Percentiles rank a stretch among this genome's conserved stretches.
phyloP scores from a whole-genome alignment of 2,797 vertebrate genomes.

The Clarias pachynema region DNA sequence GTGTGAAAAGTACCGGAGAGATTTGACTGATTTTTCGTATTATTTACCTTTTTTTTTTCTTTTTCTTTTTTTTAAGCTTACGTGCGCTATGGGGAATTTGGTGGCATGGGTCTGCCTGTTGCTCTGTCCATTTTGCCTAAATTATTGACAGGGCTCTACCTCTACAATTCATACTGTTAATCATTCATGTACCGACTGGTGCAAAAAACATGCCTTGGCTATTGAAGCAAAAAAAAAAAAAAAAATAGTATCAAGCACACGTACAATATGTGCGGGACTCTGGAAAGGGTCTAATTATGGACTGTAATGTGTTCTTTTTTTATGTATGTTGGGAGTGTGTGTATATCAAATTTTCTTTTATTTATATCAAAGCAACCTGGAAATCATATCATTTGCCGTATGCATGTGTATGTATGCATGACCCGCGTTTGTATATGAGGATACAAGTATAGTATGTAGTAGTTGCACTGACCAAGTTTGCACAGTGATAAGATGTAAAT shows the following conservation, averaged over 20 bases:
- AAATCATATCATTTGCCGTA: conserved; percentile 61
- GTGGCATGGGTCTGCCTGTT: conserved; percentile 47
- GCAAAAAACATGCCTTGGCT: conserved; percentile 75
- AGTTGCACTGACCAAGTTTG: conserved; percentile 61
- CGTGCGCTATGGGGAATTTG: conserved; percentile 27
- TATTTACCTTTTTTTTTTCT: conserved; percentile 47
- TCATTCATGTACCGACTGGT: conserved; percentile 72
- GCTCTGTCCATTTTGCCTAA: conserved; percentile 64
- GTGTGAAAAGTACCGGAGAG: conserved; percentile 68
- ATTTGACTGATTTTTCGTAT: conserved; percentile 47
- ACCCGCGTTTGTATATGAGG: conserved; percentile 54
- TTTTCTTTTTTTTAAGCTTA: conserved; percentile 6
- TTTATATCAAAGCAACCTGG: conserved; percentile 65
- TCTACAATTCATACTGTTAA: conserved; percentile 73
- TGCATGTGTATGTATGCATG: conserved; percentile 69
- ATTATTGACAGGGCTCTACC: conserved; percentile 76
- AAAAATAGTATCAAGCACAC: conserved; percentile 65
- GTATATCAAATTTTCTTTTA: conserved; percentile 55
- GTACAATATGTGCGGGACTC: conserved; percentile 47
- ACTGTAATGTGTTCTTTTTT: conserved; percentile 51
- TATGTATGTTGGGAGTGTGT: conserved; percentile 46
- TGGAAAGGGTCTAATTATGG: conserved; percentile 31
- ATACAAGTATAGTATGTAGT: conserved; percentile 52
- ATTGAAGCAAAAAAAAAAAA: conserved; percentile 69
- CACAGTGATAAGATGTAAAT: conserved; percentile 45